Conservation (phyloP, 23 tunicate genomes). For the Corella eumyota region DNA sequence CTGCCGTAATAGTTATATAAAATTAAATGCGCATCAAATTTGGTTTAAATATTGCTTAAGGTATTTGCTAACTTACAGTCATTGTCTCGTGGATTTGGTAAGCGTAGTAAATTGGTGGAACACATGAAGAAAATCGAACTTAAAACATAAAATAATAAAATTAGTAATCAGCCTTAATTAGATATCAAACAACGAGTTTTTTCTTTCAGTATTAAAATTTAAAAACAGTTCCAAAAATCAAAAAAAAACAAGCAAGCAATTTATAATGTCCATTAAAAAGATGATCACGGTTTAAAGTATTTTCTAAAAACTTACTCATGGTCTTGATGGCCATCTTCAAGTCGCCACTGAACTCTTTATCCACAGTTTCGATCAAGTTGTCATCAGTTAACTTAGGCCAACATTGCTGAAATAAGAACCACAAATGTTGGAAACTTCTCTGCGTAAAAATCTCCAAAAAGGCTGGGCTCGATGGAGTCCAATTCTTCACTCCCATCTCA, state of each 20-base stretch:
- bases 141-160: conserved; percentile 3
- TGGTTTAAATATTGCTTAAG: background rate
- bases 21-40: too few species aligned
- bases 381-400: conserved; percentile 63
- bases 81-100: conserved; percentile 48
- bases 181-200: background rate
- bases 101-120: conserved; percentile 67
- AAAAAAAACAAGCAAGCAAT: conserved; percentile 1
- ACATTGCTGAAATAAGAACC: conserved; percentile 61
- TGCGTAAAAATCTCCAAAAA: conserved; percentile 73
- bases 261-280: background rate
- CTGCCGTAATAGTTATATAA: too few species aligned
- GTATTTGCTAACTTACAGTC: conserved; percentile 53
- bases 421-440: conserved; percentile 74
- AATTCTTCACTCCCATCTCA: conserved; percentile 44
- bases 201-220: background rate
- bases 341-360: conserved; percentile 50
- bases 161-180: background rate
- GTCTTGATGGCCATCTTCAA: conserved; percentile 47
- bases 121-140: conserved; percentile 63
- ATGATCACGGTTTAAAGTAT: background rate
- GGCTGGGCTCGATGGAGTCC: conserved; percentile 49
- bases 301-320: conserved; percentile 35
- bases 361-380: conserved; percentile 37
- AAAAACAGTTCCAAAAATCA: background rate